Evolutionary conservation across 2,113 vertebrate genomes (phyloP), one percentile per base, ranked within the genome.

Genomic region (Ranitomeya imitator): DNA sequence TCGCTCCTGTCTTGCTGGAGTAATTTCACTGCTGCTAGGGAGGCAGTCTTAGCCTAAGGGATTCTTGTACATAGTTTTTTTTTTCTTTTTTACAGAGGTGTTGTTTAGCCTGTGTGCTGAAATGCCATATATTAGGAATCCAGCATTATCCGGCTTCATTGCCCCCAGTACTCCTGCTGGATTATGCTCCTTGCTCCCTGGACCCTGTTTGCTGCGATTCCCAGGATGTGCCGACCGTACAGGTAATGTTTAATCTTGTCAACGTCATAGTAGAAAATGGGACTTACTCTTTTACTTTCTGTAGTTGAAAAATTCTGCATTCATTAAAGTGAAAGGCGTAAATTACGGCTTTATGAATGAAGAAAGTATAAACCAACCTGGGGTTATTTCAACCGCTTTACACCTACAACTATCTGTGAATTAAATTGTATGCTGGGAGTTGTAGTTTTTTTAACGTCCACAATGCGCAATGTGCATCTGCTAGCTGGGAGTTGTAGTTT

Each of bases 71-170:
- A 93, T 92, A 93, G 90, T 93, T 94, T 93, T 93, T 92, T 95
- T 96, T 95, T 93, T 92, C 95, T 96, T 95, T 45, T 45, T 45
- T 45, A 95, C 92, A 95, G 91, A 92, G 91, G 90, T 93, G 91
- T 93, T 89, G 88, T 91, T 90, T 91, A 91, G 90, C 89, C 91
- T 93, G 93, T 89, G 91, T 92, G 90, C 88, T 92, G 91, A 93
- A 92, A 91, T 92, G 73, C 88, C 91, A 93, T 93, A 92, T 92
- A 92, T 92, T 92, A 92, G 90, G 91, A 90, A 94, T 37, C 82
- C 16, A 23, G 54, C 86, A 55, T 52, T 55, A 74, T 88, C 52
- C 13, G 31, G 61, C 76, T 86, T 77, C 76, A 19, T 23, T 51
- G 21, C 54, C 73, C 21, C 23, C 23, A 55, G 79, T 55, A 57